phyloP scores from a whole-genome alignment of 2,888 invertebrate genomes.

The Papilio demoleus region DNA sequence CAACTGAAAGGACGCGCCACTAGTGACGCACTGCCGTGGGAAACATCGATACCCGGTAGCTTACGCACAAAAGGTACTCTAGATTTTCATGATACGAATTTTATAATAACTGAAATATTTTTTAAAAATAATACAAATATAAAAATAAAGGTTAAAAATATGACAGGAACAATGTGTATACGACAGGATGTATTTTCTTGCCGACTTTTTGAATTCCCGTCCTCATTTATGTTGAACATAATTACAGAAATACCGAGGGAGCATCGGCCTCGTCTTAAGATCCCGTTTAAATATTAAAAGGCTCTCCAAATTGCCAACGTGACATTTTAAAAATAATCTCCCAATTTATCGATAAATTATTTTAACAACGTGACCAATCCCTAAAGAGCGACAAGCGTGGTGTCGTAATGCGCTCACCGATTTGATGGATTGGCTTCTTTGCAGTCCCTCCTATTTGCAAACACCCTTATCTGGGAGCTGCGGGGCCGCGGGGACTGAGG shows the following conservation, averaged over 20 bases:
- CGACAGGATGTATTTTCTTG: not conserved
- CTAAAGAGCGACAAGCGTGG: constrained; percentile 71
- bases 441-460: constrained; percentile 81
- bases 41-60: constrained; percentile 49
- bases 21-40: constrained; percentile 60
- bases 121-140: not conserved
- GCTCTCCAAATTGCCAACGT: constrained; percentile 28
- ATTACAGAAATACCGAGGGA: constrained; percentile 1
- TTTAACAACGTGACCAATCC: constrained; percentile 49
- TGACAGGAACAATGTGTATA: not conserved
- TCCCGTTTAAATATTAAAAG: constrained; percentile 25
- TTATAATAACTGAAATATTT: not conserved
- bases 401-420: constrained; percentile 81
- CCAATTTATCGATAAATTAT: constrained; percentile 49
- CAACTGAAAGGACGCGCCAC: constrained; percentile 74
- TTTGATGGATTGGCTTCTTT: constrained; percentile 84
- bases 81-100: not conserved
- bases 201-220: not conserved
- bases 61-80: constrained; percentile 1
- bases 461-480: constrained; percentile 75
- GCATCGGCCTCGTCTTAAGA: constrained; percentile 2
- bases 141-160: not conserved
- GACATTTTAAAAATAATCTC: constrained; percentile 34
- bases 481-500: constrained; percentile 44
- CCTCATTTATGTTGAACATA: constrained; percentile 8